Conservation (phyloP, 2,888 invertebrate species). For the Torymus texanus region DNA sequence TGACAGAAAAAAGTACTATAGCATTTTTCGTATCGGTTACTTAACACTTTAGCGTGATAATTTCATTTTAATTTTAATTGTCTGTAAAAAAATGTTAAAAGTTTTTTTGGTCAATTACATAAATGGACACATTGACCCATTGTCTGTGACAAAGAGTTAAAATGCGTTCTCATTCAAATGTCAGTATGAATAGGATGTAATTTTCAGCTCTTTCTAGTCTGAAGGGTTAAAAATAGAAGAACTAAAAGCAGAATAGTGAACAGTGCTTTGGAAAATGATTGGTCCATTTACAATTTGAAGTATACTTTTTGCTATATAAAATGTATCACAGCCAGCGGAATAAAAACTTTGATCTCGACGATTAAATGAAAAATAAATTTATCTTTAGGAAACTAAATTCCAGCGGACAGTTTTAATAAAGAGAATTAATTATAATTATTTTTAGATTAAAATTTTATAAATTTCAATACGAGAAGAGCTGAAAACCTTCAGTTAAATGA, state of each 20-base stretch:
- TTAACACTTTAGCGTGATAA: not conserved
- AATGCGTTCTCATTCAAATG: slow-evolving; percentile 46
- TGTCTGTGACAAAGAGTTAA: slow-evolving; percentile 43
- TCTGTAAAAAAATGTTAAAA: slow-evolving; percentile 4
- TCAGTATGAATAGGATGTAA: slow-evolving; percentile 51
- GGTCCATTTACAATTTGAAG: slow-evolving; percentile 30
- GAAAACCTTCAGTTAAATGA: no score
- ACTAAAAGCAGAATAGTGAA: slow-evolving; percentile 27
- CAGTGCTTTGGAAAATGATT: slow-evolving; percentile 42
- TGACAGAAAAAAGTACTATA: no score
- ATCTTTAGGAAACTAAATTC: no score
- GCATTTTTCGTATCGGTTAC: no score
- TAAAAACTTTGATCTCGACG: not conserved
- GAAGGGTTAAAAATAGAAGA: slow-evolving; percentile 46
- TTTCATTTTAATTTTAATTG: slow-evolving; percentile 32
- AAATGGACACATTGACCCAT: slow-evolving; percentile 41
- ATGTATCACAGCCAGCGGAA: not conserved
- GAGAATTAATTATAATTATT: no score
- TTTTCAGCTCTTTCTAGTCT: slow-evolving; percentile 45
- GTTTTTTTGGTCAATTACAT: slow-evolving; percentile 34
- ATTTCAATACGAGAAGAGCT: no score
- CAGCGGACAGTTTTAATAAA: no score
- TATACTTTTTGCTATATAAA: slow-evolving; percentile 17
- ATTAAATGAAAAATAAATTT: no score
- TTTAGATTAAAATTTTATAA: no score